A percentile compares a stretch with the other conserved stretches of the same genome.
Conservation (phyloP, 2,888 invertebrate species). For the Entomobrya proxima region DNA sequence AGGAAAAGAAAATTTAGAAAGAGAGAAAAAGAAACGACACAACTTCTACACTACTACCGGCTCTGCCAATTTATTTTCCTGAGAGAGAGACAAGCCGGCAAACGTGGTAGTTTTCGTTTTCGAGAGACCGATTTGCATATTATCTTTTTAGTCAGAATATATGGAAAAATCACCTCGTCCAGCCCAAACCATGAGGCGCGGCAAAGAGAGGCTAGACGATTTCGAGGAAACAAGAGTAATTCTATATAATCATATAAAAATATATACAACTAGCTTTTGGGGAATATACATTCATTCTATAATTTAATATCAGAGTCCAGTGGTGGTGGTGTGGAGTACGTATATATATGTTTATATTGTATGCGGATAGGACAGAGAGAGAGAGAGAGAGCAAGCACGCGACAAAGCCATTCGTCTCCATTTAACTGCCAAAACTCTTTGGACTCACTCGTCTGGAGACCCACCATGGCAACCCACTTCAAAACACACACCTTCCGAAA, state of each 20-base stretch:
- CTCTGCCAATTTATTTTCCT: neutral
- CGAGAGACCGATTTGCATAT: constrained; percentile 59
- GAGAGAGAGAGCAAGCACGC: constrained; percentile 71
- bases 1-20: neutral
- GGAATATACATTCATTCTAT: neutral
- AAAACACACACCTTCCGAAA: constrained; percentile 73
- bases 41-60: neutral
- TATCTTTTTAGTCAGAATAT: constrained; percentile 40
- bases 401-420: constrained; percentile 76
- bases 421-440: constrained; percentile 76
- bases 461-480: constrained; percentile 75
- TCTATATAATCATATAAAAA: constrained; percentile 1
- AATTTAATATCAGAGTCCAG: neutral
- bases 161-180: constrained; percentile 54
- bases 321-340: neutral
- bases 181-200: neutral
- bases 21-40: neutral
- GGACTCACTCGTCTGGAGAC: constrained; percentile 74
- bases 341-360: neutral
- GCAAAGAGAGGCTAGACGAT: neutral
- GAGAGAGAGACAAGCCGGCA: neutral
- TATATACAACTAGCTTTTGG: neutral
- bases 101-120: neutral
- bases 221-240: constrained; percentile 1
- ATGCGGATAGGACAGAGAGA: too few species aligned